These are phyloP conservation scores for Cydia fagiglandana DNA, from an alignment of 1,140 invertebrate species.

Conservation along the genomic window DNA sequence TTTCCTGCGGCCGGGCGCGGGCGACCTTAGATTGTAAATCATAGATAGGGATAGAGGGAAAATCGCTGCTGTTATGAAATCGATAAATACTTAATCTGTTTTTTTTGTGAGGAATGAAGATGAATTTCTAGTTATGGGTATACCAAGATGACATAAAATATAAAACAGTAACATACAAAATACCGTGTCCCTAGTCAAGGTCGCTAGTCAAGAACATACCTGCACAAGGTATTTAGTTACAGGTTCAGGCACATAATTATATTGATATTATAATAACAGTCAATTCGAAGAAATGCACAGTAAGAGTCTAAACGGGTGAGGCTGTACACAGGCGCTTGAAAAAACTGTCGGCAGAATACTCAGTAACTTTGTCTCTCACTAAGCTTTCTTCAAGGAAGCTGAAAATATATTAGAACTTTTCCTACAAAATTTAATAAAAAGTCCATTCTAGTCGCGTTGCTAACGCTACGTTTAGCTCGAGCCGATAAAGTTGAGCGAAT, in stretches of 20 bases:
- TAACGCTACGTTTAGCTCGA: background rate
- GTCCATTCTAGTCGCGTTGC: background rate
- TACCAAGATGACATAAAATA: too few relatives aligned
- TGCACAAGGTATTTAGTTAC: too few relatives aligned
- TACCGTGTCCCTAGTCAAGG: too few relatives aligned
- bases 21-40: constrained; percentile 12
- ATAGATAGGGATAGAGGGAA: constrained; percentile 19
- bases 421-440: background rate
- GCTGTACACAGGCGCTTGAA: background rate
- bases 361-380: background rate
- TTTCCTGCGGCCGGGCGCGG: constrained; percentile 22
- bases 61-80: constrained; percentile 1
- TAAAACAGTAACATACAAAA: too few relatives aligned
- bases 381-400: background rate
- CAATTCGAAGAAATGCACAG: too few relatives aligned
- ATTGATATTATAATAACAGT: too few relatives aligned
- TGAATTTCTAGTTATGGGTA: too few relatives aligned
- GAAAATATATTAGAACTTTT: background rate
- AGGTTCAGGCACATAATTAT: too few relatives aligned
- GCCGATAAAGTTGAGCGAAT: background rate
- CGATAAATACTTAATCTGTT: constrained; percentile 22
- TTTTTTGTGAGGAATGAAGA: background rate
- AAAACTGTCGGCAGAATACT: background rate
- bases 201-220: too few relatives aligned
- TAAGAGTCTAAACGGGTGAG: background rate